A percentile compares a stretch with the other conserved stretches of the same genome.
Evolutionary conservation across 2,888 invertebrate species (phyloP).

Genomic region (Euphydryas editha): DNA sequence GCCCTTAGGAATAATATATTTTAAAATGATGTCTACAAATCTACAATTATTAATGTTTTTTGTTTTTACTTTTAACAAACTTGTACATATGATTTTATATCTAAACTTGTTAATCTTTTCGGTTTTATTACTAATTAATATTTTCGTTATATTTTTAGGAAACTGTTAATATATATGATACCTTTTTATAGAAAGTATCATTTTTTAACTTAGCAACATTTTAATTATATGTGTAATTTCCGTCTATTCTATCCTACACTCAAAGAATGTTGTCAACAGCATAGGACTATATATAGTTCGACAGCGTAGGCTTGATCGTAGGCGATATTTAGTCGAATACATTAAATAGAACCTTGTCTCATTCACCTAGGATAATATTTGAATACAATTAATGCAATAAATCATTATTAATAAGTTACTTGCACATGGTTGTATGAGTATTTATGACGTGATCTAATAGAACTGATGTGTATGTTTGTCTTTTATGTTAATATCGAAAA

Average conservation of each 20-base stretch:
- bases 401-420: slow-evolving; percentile 5
- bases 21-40: too few species aligned
- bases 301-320: slow-evolving; percentile 46
- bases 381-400: slow-evolving; percentile 2
- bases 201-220: too few species aligned
- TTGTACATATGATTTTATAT: too few species aligned
- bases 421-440: slow-evolving; percentile 19
- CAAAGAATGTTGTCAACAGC: slow-evolving; percentile 46
- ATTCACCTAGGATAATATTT: slow-evolving; percentile 16
- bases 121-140: too few species aligned
- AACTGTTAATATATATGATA: too few species aligned
- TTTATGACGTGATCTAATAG: slow-evolving; percentile 11
- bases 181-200: too few species aligned
- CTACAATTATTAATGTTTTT: too few species aligned
- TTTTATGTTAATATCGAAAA: slow-evolving; percentile 28
- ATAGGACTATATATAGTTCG: slow-evolving; percentile 45
- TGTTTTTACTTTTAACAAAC: too few species aligned
- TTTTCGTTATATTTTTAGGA: too few species aligned
- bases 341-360: slow-evolving; percentile 24
- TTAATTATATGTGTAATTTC: slow-evolving; percentile 8
- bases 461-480: slow-evolving; percentile 8
- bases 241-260: slow-evolving; percentile 20
- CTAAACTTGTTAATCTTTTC: too few species aligned
- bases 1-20: too few species aligned
- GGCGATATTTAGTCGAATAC: slow-evolving; percentile 39